Base-by-base conservation (phyloP, 2,888 invertebrate species). In the Mesochorus sp. region DNA sequence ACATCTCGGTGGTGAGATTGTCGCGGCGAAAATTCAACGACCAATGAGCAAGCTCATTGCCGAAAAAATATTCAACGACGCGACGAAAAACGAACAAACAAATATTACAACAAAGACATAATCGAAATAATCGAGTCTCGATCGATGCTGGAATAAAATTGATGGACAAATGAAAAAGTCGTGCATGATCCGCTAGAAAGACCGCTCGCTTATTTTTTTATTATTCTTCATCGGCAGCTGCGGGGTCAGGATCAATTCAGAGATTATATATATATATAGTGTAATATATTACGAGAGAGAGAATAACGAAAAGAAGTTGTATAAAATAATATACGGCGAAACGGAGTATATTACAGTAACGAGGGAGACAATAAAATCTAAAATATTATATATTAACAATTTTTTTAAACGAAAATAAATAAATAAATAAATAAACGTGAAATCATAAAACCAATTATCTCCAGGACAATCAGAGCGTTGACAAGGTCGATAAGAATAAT, bases 201-300 rank as follows among this genome's bases (percentile, higher is more conserved):
- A 85, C 81, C 82, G 88, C 86, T 85, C 84, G 88, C 88, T 88
- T 88, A 88, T 88, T 88, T 88, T n/a, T 88, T 88, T 88, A 87
- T 88, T 81, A 68, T 88, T 88, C 71, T 88, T 88, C 83, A 88
- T 88, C 82, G 79, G 87, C 88, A 84, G 81, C 62, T 62, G 62
- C 39, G 76, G 72, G 61, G 53, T 78, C 74, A 66, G 71, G 44
- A 53, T 61, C 66, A 53, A 51, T 51, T 62, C n/a, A 55, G 8
- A 73, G 19, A 74, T 42, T 12, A 39, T 24, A 59, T 2, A 28
- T 34, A 44, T 6, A 39, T 14, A 44, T 19, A 61, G 31, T 14
- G 21, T 21, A 26, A 10, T 6, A 8, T 34, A 64, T n/a, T n/a
- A 31, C n/a, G 19, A 73, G 19, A 17, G 28, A 24, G 39, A 47